These are phyloP conservation scores for Aythya baeri DNA, from an alignment of 2,113 vertebrate genomes.

Conservation along the genomic window DNA sequence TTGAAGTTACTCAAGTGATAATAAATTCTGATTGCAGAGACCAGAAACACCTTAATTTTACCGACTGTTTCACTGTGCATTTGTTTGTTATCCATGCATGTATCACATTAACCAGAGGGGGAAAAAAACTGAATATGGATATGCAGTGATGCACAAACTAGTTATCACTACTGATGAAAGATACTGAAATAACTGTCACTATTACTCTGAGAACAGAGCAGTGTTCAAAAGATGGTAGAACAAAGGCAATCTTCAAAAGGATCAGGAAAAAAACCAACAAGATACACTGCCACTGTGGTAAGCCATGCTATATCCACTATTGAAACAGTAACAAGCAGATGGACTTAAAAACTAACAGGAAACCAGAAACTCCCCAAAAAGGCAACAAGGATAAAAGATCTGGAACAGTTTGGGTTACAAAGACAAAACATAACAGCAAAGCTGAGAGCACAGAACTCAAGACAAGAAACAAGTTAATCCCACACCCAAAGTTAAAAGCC, in stretches of 20 bases:
- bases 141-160: too few species aligned
- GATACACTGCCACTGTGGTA: fast-evolving
- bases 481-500: neutral
- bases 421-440: neutral
- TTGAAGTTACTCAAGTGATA: neutral
- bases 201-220: neutral
- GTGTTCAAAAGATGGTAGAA: neutral
- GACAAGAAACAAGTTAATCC: neutral
- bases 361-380: neutral
- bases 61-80: neutral
- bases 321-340: neutral
- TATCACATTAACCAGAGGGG: neutral
- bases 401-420: neutral
- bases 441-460: neutral
- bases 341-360: neutral
- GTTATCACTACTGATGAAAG: neutral
- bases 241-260: neutral
- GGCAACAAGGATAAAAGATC: neutral
- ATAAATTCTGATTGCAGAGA: neutral
- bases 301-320: neutral
- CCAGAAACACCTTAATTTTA: neutral
- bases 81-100: neutral
- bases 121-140: neutral
- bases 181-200: neutral
- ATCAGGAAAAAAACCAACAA: neutral